These are phyloP conservation scores for Daubentonia madagascariensis DNA, from an alignment of 2,113 vertebrate genomes.

Conservation along the genomic window DNA sequence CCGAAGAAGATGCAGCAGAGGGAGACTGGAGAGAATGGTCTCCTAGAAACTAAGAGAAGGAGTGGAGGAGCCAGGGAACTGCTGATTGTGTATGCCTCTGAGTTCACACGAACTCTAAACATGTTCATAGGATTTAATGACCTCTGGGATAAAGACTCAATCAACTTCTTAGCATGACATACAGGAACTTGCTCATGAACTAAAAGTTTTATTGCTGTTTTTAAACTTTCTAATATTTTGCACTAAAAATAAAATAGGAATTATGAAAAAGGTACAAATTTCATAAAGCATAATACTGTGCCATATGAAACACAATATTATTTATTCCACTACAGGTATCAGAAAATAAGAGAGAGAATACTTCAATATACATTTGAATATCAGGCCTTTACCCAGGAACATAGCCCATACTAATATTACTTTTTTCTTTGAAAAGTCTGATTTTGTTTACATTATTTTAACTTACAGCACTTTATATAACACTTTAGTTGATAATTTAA, in stretches of 20 bases:
- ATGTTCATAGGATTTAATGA: neutral
- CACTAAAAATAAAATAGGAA: neutral
- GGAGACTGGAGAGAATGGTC: neutral
- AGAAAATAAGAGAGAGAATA: neutral
- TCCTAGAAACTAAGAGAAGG: neutral
- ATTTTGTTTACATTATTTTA: slow-evolving; percentile 13
- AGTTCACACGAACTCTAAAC: neutral
- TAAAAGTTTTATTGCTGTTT: neutral
- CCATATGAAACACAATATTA: neutral
- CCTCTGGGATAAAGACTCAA: neutral
- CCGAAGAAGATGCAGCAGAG: neutral
- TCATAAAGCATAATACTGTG: neutral
- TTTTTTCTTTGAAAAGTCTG: neutral
- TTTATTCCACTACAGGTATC: neutral
- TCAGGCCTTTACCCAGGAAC: neutral
- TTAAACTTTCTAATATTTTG: neutral
- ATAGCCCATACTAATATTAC: neutral
- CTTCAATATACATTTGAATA: neutral
- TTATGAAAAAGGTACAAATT: neutral
- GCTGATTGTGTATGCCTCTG: fast-evolving
- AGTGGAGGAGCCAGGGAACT: neutral
- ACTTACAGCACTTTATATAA: neutral
- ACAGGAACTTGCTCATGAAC: neutral
- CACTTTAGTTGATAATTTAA: neutral
- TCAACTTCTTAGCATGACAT: neutral